Evolutionary conservation across 37 sponge, comb jelly and placozoan species (phyloP).

Genomic region (Ephydatia muelleri): DNA sequence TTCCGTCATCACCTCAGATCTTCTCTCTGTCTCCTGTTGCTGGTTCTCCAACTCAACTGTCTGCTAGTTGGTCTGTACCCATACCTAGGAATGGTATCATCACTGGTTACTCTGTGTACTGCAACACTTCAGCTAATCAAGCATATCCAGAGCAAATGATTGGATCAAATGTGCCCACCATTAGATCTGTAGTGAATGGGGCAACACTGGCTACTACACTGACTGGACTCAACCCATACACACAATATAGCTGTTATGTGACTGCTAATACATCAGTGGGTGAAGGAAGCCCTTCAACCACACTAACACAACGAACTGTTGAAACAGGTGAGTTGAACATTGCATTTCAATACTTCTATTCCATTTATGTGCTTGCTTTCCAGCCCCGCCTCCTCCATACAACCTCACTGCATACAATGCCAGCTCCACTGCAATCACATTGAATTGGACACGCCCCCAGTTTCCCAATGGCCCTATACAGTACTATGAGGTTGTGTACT

Average conservation of each 20-base stretch:
- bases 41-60: background rate
- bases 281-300: background rate
- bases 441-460: background rate
- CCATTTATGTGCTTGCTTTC: background rate
- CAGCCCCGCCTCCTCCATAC: background rate
- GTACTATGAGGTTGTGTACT: background rate
- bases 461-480: background rate
- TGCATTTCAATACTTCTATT: background rate
- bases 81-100: background rate
- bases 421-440: background rate
- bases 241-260: background rate
- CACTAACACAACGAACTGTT: background rate
- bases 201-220: background rate
- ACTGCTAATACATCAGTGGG: background rate
- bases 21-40: background rate
- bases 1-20: background rate
- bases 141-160: background rate
- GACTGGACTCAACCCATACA: background rate
- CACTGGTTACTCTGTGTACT: background rate
- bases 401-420: background rate
- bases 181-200: background rate
- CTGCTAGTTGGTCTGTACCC: background rate
- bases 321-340: constrained; percentile 19
- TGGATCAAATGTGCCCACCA: background rate
- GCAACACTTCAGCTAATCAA: background rate